A percentile compares a stretch with the other conserved stretches of the same genome.
Evolutionary conservation across 2,113 vertebrate species (phyloP).

Genomic region (Mirza zaza): DNA sequence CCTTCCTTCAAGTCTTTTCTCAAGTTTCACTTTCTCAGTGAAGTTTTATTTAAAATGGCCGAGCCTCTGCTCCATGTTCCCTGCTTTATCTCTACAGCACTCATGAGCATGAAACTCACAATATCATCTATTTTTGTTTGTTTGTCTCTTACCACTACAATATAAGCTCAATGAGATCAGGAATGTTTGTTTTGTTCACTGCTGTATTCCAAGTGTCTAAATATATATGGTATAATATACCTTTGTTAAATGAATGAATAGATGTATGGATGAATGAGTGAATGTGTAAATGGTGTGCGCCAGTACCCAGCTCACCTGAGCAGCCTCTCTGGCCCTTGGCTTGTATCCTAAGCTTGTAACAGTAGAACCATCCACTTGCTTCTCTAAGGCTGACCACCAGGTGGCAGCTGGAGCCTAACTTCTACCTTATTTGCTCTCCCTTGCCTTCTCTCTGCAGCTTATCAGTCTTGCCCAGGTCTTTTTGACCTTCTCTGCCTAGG

Average conservation of each 20-base stretch:
- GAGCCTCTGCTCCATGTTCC: not conserved
- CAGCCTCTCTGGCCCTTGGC: not conserved
- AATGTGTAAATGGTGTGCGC: not conserved
- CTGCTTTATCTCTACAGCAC: not conserved
- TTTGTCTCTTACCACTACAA: not conserved
- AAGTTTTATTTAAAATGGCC: conserved; percentile 18
- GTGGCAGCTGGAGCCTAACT: conserved; percentile 59
- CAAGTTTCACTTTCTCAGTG: conserved; percentile 27
- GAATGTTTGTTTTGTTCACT: conserved; percentile 3
- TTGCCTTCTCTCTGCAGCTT: not conserved
- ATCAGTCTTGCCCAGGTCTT: not conserved
- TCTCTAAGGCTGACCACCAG: conserved; percentile 56
- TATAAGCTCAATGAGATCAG: not conserved
- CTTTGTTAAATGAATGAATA: not conserved
- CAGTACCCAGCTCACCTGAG: not conserved
- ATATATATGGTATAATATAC: not conserved
- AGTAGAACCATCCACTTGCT: not conserved
- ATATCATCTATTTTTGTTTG: not conserved
- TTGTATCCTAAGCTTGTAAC: not conserved
- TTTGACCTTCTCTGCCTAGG: not conserved
- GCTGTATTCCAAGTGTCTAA: not conserved
- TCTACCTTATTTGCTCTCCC: not conserved
- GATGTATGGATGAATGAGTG: not conserved
- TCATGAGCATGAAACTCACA: not conserved
- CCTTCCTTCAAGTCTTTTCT: not conserved